Conservation (phyloP, 2,888 invertebrate species). For the Sarcophaga subvicina region DNA sequence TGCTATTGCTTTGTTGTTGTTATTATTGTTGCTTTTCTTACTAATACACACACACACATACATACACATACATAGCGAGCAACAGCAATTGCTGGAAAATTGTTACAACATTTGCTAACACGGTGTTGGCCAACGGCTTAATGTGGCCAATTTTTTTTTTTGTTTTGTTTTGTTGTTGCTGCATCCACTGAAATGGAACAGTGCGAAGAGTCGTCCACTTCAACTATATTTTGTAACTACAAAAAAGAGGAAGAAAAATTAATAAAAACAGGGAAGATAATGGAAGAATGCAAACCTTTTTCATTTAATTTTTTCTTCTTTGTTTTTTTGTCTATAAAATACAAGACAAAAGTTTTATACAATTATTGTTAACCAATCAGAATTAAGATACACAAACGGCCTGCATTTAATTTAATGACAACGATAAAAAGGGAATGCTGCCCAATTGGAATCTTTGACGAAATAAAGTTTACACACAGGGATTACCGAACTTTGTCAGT, state of each 20-base stretch:
- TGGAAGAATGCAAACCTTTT: neutral
- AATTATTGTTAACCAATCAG: conserved; percentile 53
- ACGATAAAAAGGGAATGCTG: neutral
- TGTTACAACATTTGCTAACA: conserved; percentile 18
- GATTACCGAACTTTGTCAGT: no score
- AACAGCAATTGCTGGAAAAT: neutral
- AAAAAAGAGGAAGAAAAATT: conserved; percentile 32
- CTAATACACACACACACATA: neutral
- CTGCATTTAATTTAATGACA: conserved; percentile 37
- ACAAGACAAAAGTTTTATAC: neutral
- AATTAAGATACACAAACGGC: conserved; percentile 42
- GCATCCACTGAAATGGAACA: conserved; percentile 37
- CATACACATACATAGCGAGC: neutral
- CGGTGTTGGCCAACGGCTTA: conserved; percentile 13
- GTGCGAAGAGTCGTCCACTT: neutral
- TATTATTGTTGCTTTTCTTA: conserved; percentile 18
- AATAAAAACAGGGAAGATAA: neutral
- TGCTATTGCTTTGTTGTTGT: conserved; percentile 5
- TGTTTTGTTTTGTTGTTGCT: neutral
- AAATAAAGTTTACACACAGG: no score
- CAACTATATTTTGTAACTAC: conserved; percentile 9
- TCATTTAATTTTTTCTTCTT: neutral
- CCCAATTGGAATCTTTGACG: neutral
- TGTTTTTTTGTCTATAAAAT: neutral
- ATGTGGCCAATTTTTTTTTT: conserved; percentile 41